phyloP scores from a whole-genome alignment of 2,113 vertebrate genomes.

The Corythaixoides concolor region DNA sequence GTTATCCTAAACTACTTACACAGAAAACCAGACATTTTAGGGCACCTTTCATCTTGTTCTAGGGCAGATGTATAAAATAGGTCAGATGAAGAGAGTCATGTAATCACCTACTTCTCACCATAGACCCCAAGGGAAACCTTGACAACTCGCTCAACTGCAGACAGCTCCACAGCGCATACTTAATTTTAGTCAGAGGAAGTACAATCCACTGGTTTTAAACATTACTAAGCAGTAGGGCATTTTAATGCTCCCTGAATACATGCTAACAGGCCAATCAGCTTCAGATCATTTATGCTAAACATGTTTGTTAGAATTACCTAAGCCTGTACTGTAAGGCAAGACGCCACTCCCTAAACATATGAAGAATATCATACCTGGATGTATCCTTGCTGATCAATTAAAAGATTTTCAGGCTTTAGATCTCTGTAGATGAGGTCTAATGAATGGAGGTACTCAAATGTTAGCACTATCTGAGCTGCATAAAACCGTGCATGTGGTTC shows the following conservation, averaged over 20 bases:
- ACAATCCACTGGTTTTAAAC: neutral
- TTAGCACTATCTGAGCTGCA: constrained; percentile 99
- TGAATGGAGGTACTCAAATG: constrained; percentile 99
- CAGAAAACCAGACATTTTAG: neutral
- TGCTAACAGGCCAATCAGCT: neutral
- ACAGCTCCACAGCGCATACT: neutral
- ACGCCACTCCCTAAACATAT: neutral
- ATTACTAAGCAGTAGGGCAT: neutral
- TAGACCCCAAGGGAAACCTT: constrained; percentile 6
- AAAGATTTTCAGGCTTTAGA: constrained; percentile 99
- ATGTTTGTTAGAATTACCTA: neutral
- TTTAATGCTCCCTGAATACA: neutral
- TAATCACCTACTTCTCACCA: constrained; percentile 15
- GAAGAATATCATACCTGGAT: constrained; percentile 87
- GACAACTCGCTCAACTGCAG: neutral
- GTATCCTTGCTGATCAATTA: constrained; percentile 99
- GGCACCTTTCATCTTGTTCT: neutral
- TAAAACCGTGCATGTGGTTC: constrained; percentile 98
- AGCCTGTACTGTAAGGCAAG: neutral
- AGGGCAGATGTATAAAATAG: neutral
- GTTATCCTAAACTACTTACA: neutral
- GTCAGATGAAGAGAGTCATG: constrained; percentile 18
- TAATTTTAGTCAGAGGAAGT: constrained; percentile 12
- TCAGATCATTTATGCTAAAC: neutral
- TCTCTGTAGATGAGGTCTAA: constrained; percentile 99